Conservation (phyloP, 1,140 invertebrate genomes). For the Penaeus chinensis region DNA sequence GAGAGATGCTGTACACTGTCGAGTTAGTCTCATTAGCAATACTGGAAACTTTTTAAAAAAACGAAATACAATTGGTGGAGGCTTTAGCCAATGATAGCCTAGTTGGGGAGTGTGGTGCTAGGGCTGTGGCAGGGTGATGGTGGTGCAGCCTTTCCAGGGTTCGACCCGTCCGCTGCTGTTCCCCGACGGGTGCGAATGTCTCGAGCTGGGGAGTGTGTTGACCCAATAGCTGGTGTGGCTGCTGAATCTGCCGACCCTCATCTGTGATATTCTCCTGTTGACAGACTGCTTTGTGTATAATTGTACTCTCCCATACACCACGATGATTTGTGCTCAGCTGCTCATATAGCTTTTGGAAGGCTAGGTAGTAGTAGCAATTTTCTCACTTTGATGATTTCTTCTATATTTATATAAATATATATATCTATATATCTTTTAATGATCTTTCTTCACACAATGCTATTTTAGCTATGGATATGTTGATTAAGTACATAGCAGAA, state of each 20-base stretch:
- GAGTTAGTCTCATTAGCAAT: background rate
- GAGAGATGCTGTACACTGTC: conserved; percentile 9
- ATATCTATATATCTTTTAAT: too few species aligned
- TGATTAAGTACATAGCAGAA: too few species aligned
- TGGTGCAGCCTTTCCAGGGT: conserved; percentile 25
- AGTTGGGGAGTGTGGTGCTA: conserved; percentile 50
- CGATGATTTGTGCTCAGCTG: background rate
- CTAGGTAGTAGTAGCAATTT: too few species aligned
- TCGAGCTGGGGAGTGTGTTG: background rate
- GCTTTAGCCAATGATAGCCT: conserved; percentile 8
- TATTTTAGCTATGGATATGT: too few species aligned
- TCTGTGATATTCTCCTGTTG: conserved; percentile 49
- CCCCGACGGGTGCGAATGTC: background rate
- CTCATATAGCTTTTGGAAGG: background rate
- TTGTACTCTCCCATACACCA: background rate
- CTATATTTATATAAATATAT: too few species aligned
- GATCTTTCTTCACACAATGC: too few species aligned
- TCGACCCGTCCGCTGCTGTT: conserved; percentile 1
- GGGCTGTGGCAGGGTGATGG: conserved; percentile 38
- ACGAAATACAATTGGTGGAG: conserved; percentile 25
- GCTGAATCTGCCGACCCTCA: conserved; percentile 44
- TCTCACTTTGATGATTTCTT: too few species aligned
- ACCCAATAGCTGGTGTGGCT: conserved; percentile 32
- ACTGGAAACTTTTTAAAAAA: background rate
- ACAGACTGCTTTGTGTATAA: conserved; percentile 16